Conservation (phyloP, 2,888 invertebrate species). For the Tipula unca region DNA sequence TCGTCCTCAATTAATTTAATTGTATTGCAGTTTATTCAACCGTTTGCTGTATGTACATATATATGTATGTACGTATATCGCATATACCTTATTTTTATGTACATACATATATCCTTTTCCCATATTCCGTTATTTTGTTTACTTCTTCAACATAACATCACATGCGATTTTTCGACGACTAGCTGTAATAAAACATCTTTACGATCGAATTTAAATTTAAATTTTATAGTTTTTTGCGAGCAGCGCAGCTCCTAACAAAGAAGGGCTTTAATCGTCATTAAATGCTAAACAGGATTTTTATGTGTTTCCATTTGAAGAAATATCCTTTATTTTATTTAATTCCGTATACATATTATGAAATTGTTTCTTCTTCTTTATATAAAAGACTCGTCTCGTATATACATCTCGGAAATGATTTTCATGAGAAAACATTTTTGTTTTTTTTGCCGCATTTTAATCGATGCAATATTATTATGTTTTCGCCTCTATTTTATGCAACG, state of each 20-base stretch:
- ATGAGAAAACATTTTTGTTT: background rate
- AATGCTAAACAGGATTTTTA: background rate
- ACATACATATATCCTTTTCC: background rate
- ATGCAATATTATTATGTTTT: background rate
- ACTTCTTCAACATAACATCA: background rate
- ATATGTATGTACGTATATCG: background rate
- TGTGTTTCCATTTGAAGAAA: background rate
- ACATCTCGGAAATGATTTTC: background rate
- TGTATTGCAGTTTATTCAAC: background rate
- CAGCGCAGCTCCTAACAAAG: background rate
- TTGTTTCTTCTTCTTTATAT: background rate
- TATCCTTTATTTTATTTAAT: slow-evolving; percentile 9
- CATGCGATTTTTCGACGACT: background rate
- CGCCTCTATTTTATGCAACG: background rate
- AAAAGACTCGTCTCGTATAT: background rate
- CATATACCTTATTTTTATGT: background rate
- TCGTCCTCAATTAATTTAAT: background rate
- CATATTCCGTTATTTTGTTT: background rate
- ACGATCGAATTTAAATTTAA: background rate
- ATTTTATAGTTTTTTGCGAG: background rate
- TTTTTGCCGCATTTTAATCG: background rate
- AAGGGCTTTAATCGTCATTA: slow-evolving; percentile 8
- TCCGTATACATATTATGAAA: background rate
- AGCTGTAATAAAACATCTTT: background rate
- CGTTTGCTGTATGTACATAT: background rate